These are phyloP conservation scores for Conomelus anceps DNA, from an alignment of 2,888 invertebrate genomes.

Conservation along the genomic window DNA sequence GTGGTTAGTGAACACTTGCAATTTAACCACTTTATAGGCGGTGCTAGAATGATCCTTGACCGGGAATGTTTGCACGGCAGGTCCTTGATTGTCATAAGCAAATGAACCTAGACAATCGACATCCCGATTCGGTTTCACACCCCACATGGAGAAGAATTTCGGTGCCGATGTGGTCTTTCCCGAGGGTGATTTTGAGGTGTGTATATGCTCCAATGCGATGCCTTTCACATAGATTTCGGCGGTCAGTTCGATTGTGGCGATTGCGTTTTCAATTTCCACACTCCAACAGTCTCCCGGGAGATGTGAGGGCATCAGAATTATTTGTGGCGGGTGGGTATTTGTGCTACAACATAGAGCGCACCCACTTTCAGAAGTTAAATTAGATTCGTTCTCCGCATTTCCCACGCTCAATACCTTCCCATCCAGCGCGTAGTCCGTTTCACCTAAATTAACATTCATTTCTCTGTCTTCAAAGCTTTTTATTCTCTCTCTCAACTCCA, in stretches of 20 bases:
- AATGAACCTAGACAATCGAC: not conserved
- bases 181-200: slow-evolving; percentile 68
- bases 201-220: slow-evolving; percentile 88
- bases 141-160: slow-evolving; percentile 76
- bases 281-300: slow-evolving; percentile 97
- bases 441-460: not conserved
- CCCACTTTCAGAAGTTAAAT: not conserved
- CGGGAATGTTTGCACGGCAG: not conserved
- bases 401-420: not conserved
- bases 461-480: not conserved
- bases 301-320: not conserved
- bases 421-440: not conserved
- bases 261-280: slow-evolving; percentile 75
- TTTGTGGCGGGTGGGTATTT: not conserved
- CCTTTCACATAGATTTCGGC: slow-evolving; percentile 46
- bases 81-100: not conserved
- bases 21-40: slow-evolving; percentile 70
- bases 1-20: slow-evolving; percentile 85
- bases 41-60: slow-evolving; percentile 6
- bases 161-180: slow-evolving; percentile 89
- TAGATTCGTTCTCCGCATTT: not conserved
- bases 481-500: not conserved
- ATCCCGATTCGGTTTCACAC: not conserved
- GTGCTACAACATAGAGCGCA: not conserved
- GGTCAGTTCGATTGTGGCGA: slow-evolving; percentile 60